These are phyloP conservation scores for Elachura formosa DNA, from an alignment of 2,113 vertebrate genomes.

Conservation along the genomic window DNA sequence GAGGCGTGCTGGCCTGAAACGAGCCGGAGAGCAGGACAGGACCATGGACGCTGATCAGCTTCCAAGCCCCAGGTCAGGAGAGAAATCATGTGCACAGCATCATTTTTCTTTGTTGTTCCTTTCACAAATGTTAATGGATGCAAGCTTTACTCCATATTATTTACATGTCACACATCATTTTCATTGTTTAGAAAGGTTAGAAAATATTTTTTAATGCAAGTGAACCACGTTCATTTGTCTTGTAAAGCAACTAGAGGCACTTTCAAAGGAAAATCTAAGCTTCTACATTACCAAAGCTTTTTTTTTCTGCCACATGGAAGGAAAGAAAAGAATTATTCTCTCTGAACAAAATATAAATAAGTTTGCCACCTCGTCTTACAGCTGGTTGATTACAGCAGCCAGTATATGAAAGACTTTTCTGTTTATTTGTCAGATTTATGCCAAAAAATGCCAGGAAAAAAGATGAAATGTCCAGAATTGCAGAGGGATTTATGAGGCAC, in stretches of 20 bases:
- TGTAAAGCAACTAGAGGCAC: neutral
- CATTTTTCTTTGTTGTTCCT: neutral
- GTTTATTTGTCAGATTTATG: neutral
- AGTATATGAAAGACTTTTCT: neutral
- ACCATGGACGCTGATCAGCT: neutral
- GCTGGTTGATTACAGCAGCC: constrained; percentile 8
- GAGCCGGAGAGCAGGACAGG: neutral
- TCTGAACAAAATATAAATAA: constrained; percentile 31
- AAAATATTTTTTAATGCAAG: neutral
- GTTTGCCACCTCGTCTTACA: neutral
- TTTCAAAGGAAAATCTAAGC: constrained; percentile 9
- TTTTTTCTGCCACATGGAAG: neutral
- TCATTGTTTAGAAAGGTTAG: neutral
- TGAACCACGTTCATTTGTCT: neutral
- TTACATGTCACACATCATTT: neutral
- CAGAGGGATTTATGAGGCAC: neutral
- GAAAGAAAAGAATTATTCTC: constrained; percentile 2
- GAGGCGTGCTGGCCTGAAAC: neutral
- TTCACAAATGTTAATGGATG: neutral
- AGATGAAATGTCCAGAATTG: neutral
- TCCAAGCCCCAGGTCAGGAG: neutral
- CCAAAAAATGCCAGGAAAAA: neutral
- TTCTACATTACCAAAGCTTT: neutral
- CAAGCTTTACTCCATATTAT: neutral
- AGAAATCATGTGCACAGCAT: neutral